phyloP scores from a whole-genome alignment of 2,888 invertebrate genomes.

The Sericinus montela region DNA sequence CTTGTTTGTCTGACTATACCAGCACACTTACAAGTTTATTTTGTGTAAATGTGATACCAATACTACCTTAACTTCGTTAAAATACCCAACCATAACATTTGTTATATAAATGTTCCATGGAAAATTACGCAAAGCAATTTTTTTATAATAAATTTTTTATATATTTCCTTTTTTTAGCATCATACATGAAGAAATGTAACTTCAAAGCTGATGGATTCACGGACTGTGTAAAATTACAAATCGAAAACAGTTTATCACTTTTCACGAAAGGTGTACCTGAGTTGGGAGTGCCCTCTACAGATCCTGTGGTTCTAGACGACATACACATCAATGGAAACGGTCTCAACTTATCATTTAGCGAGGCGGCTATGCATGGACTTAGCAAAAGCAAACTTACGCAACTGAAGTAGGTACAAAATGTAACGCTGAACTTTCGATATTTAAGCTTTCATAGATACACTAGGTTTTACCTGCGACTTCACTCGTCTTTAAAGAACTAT shows the following conservation, averaged over 20 bases:
- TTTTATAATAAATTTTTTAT: too few relatives aligned
- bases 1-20: too few relatives aligned
- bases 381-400: constrained; percentile 42
- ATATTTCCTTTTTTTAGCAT: constrained; percentile 47
- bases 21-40: too few relatives aligned
- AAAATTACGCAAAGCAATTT: too few relatives aligned
- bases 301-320: constrained; percentile 57
- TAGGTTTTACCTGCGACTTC: too few relatives aligned
- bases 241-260: constrained; percentile 40
- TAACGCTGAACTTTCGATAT: not conserved
- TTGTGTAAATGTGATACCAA: too few relatives aligned
- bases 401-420: constrained; percentile 47
- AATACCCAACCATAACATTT: too few relatives aligned
- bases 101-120: too few relatives aligned
- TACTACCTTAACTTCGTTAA: too few relatives aligned
- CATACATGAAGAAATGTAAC: constrained; percentile 57
- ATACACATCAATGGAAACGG: constrained; percentile 59
- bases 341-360: constrained; percentile 47
- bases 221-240: constrained; percentile 51
- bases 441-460: too few relatives aligned
- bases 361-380: constrained; percentile 55
- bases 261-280: constrained; percentile 63
- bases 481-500: too few relatives aligned
- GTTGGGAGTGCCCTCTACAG: constrained; percentile 53
- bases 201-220: constrained; percentile 35